Evolutionary conservation across 2,113 vertebrate genomes (phyloP).

Genomic region (Hippopotamus amphibius): DNA sequence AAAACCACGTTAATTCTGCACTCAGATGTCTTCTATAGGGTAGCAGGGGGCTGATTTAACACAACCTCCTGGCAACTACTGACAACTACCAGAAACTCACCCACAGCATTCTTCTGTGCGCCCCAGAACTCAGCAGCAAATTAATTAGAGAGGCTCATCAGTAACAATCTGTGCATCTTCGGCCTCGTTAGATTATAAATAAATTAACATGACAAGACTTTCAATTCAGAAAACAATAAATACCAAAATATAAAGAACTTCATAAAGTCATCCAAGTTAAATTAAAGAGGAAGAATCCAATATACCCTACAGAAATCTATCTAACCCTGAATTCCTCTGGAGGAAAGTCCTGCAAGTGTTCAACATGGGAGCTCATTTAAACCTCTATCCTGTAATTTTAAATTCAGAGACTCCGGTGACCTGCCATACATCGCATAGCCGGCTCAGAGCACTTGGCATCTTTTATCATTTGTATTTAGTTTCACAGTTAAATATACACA

Average conservation of each 20-base stretch:
- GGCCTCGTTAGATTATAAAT: constrained; percentile 65
- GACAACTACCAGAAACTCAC: background rate
- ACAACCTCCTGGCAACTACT: background rate
- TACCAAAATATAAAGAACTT: constrained; percentile 5
- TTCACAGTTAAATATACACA: background rate
- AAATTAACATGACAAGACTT: constrained; percentile 72
- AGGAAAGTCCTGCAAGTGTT: background rate
- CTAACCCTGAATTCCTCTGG: constrained; percentile 3
- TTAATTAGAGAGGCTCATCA: background rate
- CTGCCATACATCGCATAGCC: background rate
- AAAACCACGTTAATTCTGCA: background rate
- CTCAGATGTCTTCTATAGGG: background rate
- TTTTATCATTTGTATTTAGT: background rate
- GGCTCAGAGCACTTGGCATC: background rate
- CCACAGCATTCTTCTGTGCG: accelerated
- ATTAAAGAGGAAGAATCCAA: constrained; percentile 21
- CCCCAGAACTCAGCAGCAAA: background rate
- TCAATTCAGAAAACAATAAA: constrained; percentile 68
- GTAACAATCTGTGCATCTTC: constrained; percentile 36
- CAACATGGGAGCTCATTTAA: background rate
- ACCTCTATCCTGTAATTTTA: background rate
- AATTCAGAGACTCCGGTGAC: background rate
- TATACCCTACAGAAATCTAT: background rate
- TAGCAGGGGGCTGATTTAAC: background rate
- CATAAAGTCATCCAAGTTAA: background rate